Base-by-base conservation (phyloP, 2,888 invertebrate species). In the Strigamia maritima region DNA sequence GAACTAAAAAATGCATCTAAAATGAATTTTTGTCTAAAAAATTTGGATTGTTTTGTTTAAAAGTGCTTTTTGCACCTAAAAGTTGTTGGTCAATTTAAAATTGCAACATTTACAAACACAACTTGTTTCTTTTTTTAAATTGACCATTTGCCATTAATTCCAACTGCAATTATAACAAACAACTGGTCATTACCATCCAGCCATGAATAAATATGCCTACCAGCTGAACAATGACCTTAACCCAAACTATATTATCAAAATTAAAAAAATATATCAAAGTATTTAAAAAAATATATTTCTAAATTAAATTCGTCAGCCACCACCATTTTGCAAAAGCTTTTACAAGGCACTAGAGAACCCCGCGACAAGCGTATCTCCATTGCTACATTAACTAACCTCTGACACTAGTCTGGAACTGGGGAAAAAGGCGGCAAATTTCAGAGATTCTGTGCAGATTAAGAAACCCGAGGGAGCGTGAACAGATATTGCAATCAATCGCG, bases 401-500 rank as follows among this genome's bases (percentile, higher is more conserved):
- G n/a, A 49, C 14, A 16, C n/a, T 7, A 65, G 65, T 65, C 60
- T 65, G 60, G 60, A 65, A 12, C 2, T 65, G 22, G 60, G 60
- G 60, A 19, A 65, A 65, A 65, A 65, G 12, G 24, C 70, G 70
- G 70, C 70, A 70, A 70, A 70, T 70, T 70, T 28, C 26, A 70
- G 26, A 70, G 70, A 70, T 28, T 70, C 16, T 70, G 28, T n/a
- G 12, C 60, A 24, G 26, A 70, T 70, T 70, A 28, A 70, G 28
- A 70, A n/a, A 70, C 10, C 10, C 24, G 24, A n/a, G 14, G 28
- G n/a, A 28, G 70, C 8, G 28, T 14, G 70, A 14, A 28, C 26
- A 70, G 54, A 54, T 54, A 70, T 70, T 70, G 70, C 28, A 28
- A 70, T 70, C 70, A 70, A 70, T 70, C 28, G 28, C 70, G 26